Conservation (phyloP, 2,888 invertebrate species). For the Pinctada fucata region DNA sequence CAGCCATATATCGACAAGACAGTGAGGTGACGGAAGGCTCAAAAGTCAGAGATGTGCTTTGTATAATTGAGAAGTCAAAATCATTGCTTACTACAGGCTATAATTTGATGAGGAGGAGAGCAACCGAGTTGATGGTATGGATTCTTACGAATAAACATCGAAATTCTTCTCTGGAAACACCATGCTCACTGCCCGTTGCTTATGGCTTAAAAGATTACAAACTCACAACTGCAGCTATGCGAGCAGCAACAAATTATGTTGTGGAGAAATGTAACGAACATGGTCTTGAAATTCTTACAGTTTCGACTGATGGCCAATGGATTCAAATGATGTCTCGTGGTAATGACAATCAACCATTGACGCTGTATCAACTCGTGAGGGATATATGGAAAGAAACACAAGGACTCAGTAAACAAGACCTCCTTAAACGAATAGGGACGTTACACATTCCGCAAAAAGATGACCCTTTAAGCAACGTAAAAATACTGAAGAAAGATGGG, state of each 20-base stretch:
- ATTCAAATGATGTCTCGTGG: constrained; percentile 13
- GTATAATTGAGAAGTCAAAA: no score
- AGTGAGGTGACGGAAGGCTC: no score
- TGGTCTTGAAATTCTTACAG: constrained; percentile 5
- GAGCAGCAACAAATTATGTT: constrained; percentile 23
- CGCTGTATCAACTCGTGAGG: no score
- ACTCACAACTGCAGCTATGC: constrained; percentile 16
- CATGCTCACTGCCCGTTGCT: constrained; percentile 27
- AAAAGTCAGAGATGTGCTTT: no score
- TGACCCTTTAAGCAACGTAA: no score
- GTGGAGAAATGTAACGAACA: constrained; percentile 9
- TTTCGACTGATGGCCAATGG: constrained; percentile 27
- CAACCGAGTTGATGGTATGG: constrained; percentile 32
- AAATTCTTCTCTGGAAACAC: constrained; percentile 13
- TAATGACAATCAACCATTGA: no score
- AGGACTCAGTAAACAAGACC: no score
- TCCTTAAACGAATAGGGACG: no score
- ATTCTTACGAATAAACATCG: constrained; percentile 23
- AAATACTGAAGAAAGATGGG: no score
- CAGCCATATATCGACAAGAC: no score
- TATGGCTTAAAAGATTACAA: constrained; percentile 35
- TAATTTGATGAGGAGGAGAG: constrained; percentile 19
- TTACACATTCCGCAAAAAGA: no score
- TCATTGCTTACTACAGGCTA: constrained; percentile 9
- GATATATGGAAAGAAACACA: no score